phyloP scores from a whole-genome alignment of 2,888 invertebrate species.

The Flexamia atlantica region DNA sequence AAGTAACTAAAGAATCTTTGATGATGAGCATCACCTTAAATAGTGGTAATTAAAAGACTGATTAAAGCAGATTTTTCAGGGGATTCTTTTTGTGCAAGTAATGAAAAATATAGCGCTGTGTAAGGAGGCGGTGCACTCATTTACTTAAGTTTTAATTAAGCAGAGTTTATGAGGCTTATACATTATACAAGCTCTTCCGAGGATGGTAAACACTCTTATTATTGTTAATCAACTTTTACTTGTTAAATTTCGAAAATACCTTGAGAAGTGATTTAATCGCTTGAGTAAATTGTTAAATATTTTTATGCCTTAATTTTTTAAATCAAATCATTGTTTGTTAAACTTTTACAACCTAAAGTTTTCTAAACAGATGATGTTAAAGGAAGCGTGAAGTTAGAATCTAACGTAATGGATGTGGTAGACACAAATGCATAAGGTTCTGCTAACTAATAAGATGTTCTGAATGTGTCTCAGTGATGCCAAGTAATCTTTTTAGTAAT shows the following conservation, averaged over 20 bases:
- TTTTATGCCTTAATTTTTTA: neutral
- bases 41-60: neutral
- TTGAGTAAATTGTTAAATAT: neutral
- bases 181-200: slow-evolving; percentile 21
- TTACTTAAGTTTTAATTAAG: slow-evolving; percentile 41
- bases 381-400: too few species aligned
- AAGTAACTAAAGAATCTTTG: too few species aligned
- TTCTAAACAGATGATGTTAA: too few species aligned
- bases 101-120: slow-evolving; percentile 25
- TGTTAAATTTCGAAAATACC: neutral
- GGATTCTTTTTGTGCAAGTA: neutral
- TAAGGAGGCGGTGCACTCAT: neutral
- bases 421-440: too few species aligned
- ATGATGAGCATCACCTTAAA: neutral
- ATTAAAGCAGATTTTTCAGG: neutral
- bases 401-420: too few species aligned
- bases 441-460: too few species aligned
- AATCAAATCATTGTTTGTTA: too few species aligned
- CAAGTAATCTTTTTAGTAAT: too few species aligned
- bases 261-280: neutral
- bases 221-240: neutral
- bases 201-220: neutral
- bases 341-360: too few species aligned
- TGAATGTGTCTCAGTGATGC: too few species aligned
- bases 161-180: slow-evolving; percentile 9